Base-by-base conservation (phyloP, 2,797 vertebrate genomes). In the Sebastes iracundus region DNA sequence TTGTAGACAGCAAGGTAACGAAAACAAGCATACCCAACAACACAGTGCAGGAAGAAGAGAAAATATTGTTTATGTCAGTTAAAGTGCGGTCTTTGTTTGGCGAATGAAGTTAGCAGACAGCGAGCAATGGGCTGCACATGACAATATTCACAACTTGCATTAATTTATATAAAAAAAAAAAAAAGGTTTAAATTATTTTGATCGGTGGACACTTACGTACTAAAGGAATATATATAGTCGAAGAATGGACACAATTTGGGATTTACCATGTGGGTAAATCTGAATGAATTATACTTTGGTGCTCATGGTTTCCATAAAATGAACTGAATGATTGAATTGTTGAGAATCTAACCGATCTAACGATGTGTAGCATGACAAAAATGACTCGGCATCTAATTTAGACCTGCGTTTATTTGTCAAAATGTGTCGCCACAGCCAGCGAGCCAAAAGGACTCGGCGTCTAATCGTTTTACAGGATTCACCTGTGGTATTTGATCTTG, bases 341-440 rank as follows among this genome's bases (percentile, higher is more conserved):
- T 10, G 20, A 53, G 20, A 53, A 22, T 53, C 9, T 11, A 22
- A 53, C n/a, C 10, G 4, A 53, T 53, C n/a, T 11, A 53, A n/a
- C 8, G n/a, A 53, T 53, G 0, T 53, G 20, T 0, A 22, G 8
- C 20, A n/a, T 53, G n/a, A 53, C n/a, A 53, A 22, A 53, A 53
- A 1, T 53, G 1, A 53, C 46, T 49, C 7, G 18, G 46, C 46
- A 20, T 49, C 46, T 49, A 49, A 49, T 49, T 49, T 20, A 49
- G 7, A 49, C 46, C 46, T 49, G 18, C 18, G 18, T 49, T 49
- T 49, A 49, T 49, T 49, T 49, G 4, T 49, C 46, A 53, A 53
- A 22, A 11, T n/a, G 8, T 10, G 8, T 10, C 2, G 0, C n/a
- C n/a, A 53, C 0, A 53, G 4, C 10, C 2, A 22, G 52, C n/a